These are phyloP conservation scores for Camelus dromedarius DNA, from an alignment of 2,113 vertebrate genomes.

Conservation along the genomic window DNA sequence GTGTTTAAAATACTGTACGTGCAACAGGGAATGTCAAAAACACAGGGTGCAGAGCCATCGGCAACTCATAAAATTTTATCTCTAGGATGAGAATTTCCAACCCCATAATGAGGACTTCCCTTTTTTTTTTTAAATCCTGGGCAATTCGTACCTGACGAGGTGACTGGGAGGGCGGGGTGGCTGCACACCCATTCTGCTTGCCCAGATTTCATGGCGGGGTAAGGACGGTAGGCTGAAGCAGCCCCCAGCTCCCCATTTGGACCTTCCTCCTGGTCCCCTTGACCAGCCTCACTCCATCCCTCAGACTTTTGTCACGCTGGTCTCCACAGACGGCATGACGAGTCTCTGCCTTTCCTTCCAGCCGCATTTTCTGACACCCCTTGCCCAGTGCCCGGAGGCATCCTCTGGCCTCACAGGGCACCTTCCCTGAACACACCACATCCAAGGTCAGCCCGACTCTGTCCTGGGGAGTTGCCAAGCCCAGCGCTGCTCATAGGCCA, in stretches of 20 bases:
- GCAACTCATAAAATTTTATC: conserved; percentile 82
- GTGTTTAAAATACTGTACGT: conserved; percentile 83
- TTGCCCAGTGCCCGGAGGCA: too few species aligned
- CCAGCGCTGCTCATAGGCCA: too few species aligned
- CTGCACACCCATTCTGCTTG: not conserved
- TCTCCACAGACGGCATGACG: not conserved
- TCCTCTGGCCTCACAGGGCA: not conserved
- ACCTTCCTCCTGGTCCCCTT: not conserved
- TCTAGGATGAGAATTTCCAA: conserved; percentile 47
- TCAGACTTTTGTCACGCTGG: not conserved
- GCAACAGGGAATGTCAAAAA: conserved; percentile 74
- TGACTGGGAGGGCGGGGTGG: not conserved
- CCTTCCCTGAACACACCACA: not conserved
- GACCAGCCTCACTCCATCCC: not conserved
- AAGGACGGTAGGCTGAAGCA: not conserved
- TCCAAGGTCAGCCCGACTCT: too few species aligned
- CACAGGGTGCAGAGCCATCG: conserved; percentile 27
- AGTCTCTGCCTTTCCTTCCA: not conserved
- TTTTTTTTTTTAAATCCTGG: conserved; percentile 3
- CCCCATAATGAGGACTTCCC: conserved; percentile 67
- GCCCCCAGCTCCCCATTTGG: not conserved
- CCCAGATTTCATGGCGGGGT: not conserved
- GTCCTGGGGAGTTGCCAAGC: not conserved
- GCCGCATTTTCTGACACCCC: not conserved
- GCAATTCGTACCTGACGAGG: not conserved